phyloP scores from a whole-genome alignment of 2,797 vertebrate genomes.

The Coreius guichenoti region DNA sequence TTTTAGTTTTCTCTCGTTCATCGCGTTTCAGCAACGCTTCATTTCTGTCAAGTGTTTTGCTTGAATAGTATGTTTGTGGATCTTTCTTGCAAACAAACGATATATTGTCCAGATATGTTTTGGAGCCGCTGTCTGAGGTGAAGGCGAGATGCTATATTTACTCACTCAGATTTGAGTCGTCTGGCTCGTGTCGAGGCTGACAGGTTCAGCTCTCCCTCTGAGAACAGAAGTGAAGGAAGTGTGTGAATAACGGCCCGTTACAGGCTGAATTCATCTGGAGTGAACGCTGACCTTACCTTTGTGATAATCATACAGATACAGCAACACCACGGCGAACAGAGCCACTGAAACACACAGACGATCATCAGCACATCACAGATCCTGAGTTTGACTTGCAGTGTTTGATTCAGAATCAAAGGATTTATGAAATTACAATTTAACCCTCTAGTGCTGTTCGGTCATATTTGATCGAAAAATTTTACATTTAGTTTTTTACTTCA shows the following conservation, averaged over 20 bases:
- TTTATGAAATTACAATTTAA: too few relatives aligned
- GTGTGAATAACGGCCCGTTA: background rate
- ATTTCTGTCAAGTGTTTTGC: too few relatives aligned
- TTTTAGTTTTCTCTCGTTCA: too few relatives aligned
- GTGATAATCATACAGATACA: slow-evolving; percentile 89
- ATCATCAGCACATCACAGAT: background rate
- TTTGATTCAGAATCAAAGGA: too few relatives aligned
- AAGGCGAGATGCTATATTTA: slow-evolving; percentile 13
- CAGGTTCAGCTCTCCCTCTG: slow-evolving; percentile 92
- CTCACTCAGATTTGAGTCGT: slow-evolving; percentile 88
- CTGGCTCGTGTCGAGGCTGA: slow-evolving; percentile 85
- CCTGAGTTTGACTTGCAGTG: too few relatives aligned
- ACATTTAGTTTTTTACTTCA: too few relatives aligned
- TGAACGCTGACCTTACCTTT: slow-evolving; percentile 77
- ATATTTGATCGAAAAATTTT: too few relatives aligned
- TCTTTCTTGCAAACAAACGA: too few relatives aligned
- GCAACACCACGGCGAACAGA: slow-evolving; percentile 85
- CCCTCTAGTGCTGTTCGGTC: too few relatives aligned
- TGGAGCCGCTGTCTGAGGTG: background rate
- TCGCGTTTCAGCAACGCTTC: background rate
- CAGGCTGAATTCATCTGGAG: background rate
- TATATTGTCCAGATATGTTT: too few relatives aligned
- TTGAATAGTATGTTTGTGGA: background rate
- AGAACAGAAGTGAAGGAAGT: slow-evolving; percentile 6
- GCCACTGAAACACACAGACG: slow-evolving; percentile 78